Percentiles rank a stretch among this genome's conserved stretches.
Evolutionary conservation across 2,888 invertebrate genomes (phyloP).

Genomic region (Eupithecia subfuscata): DNA sequence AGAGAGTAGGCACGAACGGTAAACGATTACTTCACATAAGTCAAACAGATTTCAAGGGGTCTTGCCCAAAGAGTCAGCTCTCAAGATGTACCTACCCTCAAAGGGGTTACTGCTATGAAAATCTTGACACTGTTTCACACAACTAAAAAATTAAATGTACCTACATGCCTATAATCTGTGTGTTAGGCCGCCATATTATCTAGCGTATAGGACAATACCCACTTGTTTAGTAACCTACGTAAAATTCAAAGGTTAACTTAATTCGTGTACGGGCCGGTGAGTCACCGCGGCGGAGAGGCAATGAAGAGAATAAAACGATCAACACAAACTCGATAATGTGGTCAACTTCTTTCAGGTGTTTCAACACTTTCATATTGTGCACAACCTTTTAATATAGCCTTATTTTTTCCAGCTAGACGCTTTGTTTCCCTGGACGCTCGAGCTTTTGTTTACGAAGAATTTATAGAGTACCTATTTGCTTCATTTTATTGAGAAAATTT

Average conservation of each 20-base stretch:
- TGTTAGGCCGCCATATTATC: too few relatives aligned
- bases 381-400: constrained; percentile 43
- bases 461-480: not conserved
- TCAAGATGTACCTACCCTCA: constrained; percentile 36
- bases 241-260: not conserved
- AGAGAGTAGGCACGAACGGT: constrained; percentile 51
- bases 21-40: constrained; percentile 70
- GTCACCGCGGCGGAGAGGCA: not conserved
- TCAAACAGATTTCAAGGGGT: constrained; percentile 69
- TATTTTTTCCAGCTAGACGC: constrained; percentile 20
- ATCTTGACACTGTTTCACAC: not conserved
- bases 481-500: not conserved
- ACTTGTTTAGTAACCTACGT: not conserved
- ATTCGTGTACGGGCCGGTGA: not conserved
- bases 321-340: not conserved
- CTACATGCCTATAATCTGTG: too few relatives aligned
- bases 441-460: constrained; percentile 13
- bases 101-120: not conserved
- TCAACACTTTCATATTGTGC: constrained; percentile 40
- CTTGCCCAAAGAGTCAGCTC: constrained; percentile 53
- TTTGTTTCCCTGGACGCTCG: constrained; percentile 31
- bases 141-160: not conserved
- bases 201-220: not conserved
- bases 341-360: not conserved
- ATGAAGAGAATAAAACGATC: not conserved